These are phyloP conservation scores for Cliona cf. orientalis DNA, from an alignment of 37 sponge, comb jelly and placozoan genomes.

Conservation along the genomic window DNA sequence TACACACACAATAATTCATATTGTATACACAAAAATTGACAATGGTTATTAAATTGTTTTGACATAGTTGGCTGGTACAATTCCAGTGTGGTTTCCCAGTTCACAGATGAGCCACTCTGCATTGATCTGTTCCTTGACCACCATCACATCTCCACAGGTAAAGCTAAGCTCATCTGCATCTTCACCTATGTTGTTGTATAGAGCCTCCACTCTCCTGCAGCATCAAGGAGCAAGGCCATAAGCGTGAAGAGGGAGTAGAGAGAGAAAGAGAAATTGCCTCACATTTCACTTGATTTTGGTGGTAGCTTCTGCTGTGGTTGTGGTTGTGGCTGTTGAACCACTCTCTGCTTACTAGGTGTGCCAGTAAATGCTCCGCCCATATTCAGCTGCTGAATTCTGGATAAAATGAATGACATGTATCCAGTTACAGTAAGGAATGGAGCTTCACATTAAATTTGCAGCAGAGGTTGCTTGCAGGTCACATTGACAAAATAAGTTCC, in stretches of 20 bases:
- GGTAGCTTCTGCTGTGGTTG: neutral
- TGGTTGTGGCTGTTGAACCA: neutral
- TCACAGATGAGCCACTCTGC: constrained; percentile 80
- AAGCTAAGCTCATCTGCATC: constrained; percentile 75
- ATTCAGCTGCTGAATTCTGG: constrained; percentile 66
- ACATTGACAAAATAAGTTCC: no score
- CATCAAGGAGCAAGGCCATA: neutral
- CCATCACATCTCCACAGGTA: constrained; percentile 55
- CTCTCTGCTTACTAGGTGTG: no score
- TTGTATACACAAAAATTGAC: no score
- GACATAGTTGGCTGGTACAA: constrained; percentile 71
- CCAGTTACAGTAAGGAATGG: no score
- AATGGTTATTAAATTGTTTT: constrained; percentile 2
- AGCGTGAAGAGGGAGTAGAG: neutral
- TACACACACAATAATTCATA: no score
- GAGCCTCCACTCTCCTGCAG: constrained; percentile 62
- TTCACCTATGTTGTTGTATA: constrained; percentile 65
- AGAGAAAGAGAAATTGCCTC: no score
- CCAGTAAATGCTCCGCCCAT: constrained; percentile 73
- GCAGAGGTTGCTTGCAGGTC: no score
- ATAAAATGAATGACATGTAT: no score
- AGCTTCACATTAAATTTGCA: no score
- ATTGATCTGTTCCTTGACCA: constrained; percentile 64
- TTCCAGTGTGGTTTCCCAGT: constrained; percentile 50
- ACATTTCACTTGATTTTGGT: no score